Base-by-base conservation (phyloP, 2,113 vertebrate species). In the Salvelinus alpinus region DNA sequence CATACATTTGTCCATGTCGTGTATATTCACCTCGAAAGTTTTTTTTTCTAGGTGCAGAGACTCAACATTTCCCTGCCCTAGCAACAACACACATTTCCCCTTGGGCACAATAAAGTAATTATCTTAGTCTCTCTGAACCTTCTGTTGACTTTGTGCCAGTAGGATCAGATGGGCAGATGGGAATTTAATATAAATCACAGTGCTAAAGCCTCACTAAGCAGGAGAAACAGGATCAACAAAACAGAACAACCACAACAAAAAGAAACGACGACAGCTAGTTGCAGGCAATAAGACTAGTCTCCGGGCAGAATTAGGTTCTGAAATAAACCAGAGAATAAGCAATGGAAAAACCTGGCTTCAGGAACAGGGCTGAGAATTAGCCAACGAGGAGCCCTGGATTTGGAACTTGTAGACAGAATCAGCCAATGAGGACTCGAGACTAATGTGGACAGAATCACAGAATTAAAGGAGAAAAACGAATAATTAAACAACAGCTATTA, bases 251-350 rank as follows among this genome's bases (percentile, higher is more conserved):
- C 38, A 38, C 38, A 60, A 48, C 38, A 25, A 75, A 57, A 16
- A 48, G 1, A 73, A 79, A 67, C 68, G 75, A 65, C 31, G 76
- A 24, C 67, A 12, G 7, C 71, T 71, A 80, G 81, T 1, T 0
- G 89, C 89, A 89, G 89, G 87, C 85, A 69, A 72, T 20, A 65
- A 54, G 47, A 25, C 20, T 29, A 51, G n/a, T 66, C 14, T 12
- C 18, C 2, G 47, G 18, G 54, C 57, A 62, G 29, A 60, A 27
- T 34, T 13, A 68, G 59, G 12, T n/a, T 57, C 25, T 69, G 47
- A 68, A 24, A 66, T 14, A 47, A 76, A 11, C 9, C 29, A 62
- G 25, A 60, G 51, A 27, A 47, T n/a, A 29, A 72, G 27, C 48
- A 9, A 27, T 18, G 20, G 16, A 70, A 51, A 57, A 60, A 73